phyloP scores from a whole-genome alignment of 2,888 invertebrate genomes.

The Trichogramma dendrolimi region DNA sequence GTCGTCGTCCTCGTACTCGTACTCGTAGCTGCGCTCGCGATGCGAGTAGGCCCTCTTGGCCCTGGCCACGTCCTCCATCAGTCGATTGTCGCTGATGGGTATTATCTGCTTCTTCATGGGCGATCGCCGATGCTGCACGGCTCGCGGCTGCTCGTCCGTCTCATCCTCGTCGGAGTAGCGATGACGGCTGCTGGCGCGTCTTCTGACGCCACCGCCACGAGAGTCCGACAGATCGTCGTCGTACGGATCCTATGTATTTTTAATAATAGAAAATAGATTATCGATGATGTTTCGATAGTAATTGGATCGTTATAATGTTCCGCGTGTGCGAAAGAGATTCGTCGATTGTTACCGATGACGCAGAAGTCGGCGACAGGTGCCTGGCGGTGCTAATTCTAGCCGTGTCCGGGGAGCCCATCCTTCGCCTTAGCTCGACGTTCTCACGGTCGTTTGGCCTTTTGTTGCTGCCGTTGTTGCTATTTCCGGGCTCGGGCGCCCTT shows the following conservation, averaged over 20 bases:
- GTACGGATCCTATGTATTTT: background rate
- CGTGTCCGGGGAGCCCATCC: constrained; percentile 20
- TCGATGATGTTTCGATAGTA: background rate
- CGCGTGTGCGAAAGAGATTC: background rate
- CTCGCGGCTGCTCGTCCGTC: constrained; percentile 4
- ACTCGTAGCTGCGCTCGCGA: constrained; percentile 26
- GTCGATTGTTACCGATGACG: background rate
- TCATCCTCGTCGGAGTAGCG: constrained; percentile 31
- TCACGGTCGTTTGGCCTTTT: background rate
- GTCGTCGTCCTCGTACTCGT: constrained; percentile 35
- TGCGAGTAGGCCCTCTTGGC: constrained; percentile 39
- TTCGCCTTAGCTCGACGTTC: constrained; percentile 12
- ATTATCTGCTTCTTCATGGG: constrained; percentile 45
- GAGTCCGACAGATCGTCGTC: too few species aligned
- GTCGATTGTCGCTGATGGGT: constrained; percentile 36
- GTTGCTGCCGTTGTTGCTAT: too few species aligned
- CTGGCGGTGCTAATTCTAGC: constrained; percentile 3
- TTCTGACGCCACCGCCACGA: constrained; percentile 13
- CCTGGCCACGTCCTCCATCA: constrained; percentile 30
- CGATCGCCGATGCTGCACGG: constrained; percentile 21
- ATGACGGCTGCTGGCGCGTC: constrained; percentile 22
- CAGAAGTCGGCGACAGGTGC: constrained; percentile 5
- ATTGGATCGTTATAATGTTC: background rate
- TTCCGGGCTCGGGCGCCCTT: too few species aligned
- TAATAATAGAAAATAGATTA: background rate